phyloP scores from a whole-genome alignment of 2,888 invertebrate genomes.

The Lasioglossum marginatum region DNA sequence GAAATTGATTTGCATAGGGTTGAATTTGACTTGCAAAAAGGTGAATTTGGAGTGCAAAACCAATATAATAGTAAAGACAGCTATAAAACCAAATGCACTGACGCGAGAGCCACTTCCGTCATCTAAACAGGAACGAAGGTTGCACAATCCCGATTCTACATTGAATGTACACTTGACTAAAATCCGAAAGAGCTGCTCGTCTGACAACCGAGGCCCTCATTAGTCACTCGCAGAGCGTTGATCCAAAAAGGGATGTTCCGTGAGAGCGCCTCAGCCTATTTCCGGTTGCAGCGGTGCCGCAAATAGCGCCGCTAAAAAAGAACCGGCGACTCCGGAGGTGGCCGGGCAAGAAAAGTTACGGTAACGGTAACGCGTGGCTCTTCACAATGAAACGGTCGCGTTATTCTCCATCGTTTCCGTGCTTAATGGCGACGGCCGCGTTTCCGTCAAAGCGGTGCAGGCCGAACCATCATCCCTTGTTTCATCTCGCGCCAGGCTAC shows the following conservation, averaged over 20 bases:
- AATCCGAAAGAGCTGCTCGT: not conserved
- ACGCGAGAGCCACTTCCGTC: not conserved
- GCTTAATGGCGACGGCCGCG: not conserved
- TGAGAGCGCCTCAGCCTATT: constrained; percentile 16
- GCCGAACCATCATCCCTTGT: not conserved
- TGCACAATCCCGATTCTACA: not conserved
- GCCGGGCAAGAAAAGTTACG: constrained; percentile 11
- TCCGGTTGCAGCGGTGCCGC: not conserved
- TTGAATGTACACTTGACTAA: not conserved
- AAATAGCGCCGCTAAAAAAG: constrained; percentile 13
- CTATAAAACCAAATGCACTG: not conserved
- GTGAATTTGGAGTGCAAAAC: too few relatives aligned
- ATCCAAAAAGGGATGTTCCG: constrained; percentile 4
- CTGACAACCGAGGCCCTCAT: not conserved
- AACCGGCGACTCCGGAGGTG: not conserved
- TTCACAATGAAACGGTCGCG: constrained; percentile 18
- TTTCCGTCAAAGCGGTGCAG: not conserved
- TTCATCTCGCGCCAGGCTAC: constrained; percentile 19
- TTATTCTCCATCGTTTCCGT: constrained; percentile 20
- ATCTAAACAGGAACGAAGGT: not conserved
- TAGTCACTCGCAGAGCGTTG: not conserved
- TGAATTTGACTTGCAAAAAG: too few relatives aligned
- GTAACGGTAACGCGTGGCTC: not conserved
- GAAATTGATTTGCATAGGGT: too few relatives aligned
- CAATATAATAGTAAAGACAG: not conserved